Conservation (phyloP, 2,113 vertebrate species). For the Drymodes brunneopygia region DNA sequence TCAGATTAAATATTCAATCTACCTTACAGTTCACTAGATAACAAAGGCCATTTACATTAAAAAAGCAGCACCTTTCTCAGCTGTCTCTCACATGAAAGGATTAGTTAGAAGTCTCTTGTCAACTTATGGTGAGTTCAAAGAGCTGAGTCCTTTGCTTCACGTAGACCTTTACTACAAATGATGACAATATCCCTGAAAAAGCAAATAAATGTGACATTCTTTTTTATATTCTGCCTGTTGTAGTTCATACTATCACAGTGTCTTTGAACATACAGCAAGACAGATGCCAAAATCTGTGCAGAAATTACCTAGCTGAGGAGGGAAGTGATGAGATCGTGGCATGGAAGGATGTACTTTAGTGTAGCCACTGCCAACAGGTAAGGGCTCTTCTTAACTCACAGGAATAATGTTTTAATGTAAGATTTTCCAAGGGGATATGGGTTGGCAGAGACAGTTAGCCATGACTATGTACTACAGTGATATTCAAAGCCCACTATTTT, state of each 20-base stretch:
- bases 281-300: neutral
- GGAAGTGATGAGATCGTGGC: fast-evolving
- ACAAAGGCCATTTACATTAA: neutral
- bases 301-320: neutral
- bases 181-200: neutral
- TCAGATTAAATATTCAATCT: neutral
- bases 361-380: neutral
- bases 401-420: neutral
- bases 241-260: neutral
- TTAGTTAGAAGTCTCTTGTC: neutral
- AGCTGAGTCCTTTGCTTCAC: neutral
- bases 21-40: neutral
- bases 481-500: neutral
- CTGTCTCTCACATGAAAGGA: neutral
- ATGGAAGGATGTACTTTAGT: neutral
- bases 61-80: neutral
- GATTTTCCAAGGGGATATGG: neutral
- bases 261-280: neutral
- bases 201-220: neutral
- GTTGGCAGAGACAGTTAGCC: neutral
- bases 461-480: neutral
- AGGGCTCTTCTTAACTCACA: neutral
- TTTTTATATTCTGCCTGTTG: neutral
- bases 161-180: neutral
- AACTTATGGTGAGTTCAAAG: neutral